Base-by-base conservation (phyloP, 2,888 invertebrate species). In the Caenorhabditis afra region DNA sequence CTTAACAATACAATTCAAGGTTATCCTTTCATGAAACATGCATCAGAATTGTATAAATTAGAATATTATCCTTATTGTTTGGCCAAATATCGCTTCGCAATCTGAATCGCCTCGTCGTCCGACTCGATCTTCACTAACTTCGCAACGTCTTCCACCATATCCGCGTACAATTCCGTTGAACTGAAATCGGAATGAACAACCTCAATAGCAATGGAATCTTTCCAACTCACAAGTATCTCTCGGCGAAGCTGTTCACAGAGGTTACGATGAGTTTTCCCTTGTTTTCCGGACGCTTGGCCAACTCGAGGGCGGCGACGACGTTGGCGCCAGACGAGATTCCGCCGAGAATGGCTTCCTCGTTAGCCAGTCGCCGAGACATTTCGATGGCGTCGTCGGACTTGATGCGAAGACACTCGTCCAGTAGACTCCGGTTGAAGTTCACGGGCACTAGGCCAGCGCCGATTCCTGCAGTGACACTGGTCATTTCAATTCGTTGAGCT, bases 311-410 rank as follows among this genome's bases (percentile, higher is more conserved):
- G 14, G 85, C 86, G 22, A 47, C 37, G n/a, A 86, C 84, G 64
- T 86, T 86, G 41, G 86, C 85, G 29, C 86, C 86, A 22, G 82
- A 82, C n/a, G 80, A 81, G 50, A 86, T 85, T 57, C 86, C 86
- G 5, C 76, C 84, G 53, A 85, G 67, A 20, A 86, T 81, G 11
- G 77, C 80, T 53, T 86, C 86, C 45, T 85, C 85, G 3, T 61
- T 53, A 8, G 79, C 84, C n/a, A 86, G 52, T 20, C 84, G 55
- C 10, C 74, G 66, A 0, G 86, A 77, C 86, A 86, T 86, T 3
- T 12, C 59, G 20, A 84, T 79, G 5, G 85, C 84, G 35, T 81
- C 83, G 29, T 79, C 83, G 5, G 80, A 78, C 41, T 74, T 77
- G 41, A 84, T 62, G 37, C 80, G 76, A 5, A 85, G 55, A 18